Percentiles rank a stretch among this genome's conserved stretches.
phyloP scores from a whole-genome alignment of 2,113 vertebrate species.

The Leptobrachium ailaonicum region DNA sequence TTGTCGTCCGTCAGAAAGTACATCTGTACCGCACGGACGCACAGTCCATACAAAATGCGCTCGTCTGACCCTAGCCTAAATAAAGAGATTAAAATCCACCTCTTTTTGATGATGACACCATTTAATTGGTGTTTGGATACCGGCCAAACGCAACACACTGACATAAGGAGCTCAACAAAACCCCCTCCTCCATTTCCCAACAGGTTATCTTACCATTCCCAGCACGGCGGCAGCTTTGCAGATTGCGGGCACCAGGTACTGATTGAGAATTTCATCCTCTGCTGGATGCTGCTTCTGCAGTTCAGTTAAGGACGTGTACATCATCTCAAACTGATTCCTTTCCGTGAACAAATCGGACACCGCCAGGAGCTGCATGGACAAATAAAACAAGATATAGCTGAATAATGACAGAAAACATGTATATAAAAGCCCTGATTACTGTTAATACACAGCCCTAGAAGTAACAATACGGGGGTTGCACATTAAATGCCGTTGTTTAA shows the following conservation, averaged over 20 bases:
- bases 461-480: too few relatives aligned
- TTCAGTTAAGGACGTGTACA: slow-evolving; percentile 90
- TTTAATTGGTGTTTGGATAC: too few relatives aligned
- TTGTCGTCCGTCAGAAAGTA: too few relatives aligned
- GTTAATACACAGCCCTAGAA: neutral
- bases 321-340: slow-evolving; percentile 97
- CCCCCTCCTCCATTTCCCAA: too few relatives aligned
- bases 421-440: neutral
- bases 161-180: too few relatives aligned
- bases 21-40: too few relatives aligned
- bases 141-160: too few relatives aligned
- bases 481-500: too few relatives aligned
- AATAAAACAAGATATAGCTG: neutral
- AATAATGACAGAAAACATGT: neutral
- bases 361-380: slow-evolving; percentile 79
- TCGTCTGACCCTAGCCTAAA: too few relatives aligned
- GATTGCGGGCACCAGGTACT: slow-evolving; percentile 92
- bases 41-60: too few relatives aligned
- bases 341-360: slow-evolving; percentile 98
- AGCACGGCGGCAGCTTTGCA: slow-evolving; percentile 96
- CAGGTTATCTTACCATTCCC: slow-evolving; percentile 83
- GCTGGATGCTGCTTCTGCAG: slow-evolving; percentile 88
- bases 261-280: slow-evolving; percentile 93
- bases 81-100: too few relatives aligned
- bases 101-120: too few relatives aligned